Evolutionary conservation across 1,140 invertebrate species (phyloP), one percentile per base, ranked within the genome.

Genomic region (Drosophila punjabiensis): DNA sequence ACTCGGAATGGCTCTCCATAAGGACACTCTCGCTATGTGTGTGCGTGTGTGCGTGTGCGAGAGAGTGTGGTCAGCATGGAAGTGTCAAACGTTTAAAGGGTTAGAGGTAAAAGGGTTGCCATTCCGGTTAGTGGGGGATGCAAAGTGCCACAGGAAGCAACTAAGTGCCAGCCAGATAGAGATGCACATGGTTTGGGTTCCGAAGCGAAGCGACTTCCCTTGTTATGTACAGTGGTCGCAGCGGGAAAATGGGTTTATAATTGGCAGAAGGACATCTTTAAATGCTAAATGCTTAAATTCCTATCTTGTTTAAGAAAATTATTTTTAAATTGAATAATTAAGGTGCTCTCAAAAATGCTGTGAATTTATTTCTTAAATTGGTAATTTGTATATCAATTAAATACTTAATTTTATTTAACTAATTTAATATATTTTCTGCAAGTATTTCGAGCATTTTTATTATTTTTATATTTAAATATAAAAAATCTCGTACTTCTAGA

Each of bases 41-140:
- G 66, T 56, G 33, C 24, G 63, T 39, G 66, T 39, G 35, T 33
- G 41, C 20, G 35, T 43, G 43, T 43, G 75, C 35, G 55, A 41
- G 70, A 52, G 76, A 68, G 65, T 79, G 84, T 87, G 84, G 84
- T 87, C 84, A 87, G 73, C 64, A 37, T 53, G 58, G 79, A 88
- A 87, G 84, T 87, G 84, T 87, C 84, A 87, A 78, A 50, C 81
- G 74, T 85, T 79, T 79, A 89, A 79, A 69, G 85, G 85, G 85
- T 89, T 88, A 56, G 76, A 59, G 74, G 63, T 24, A 39, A 43
- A 87, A 86, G 82, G 82, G 83, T 71, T 82, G 61, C 30, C 55
- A 61, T 58, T 76, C 43, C 35, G 20, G 28, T 53, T 35, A 45
- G 48, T 61, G 64, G 64, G 64, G 64, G 59, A 63, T 64, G 64